These are phyloP conservation scores for Fistularia tabacaria DNA, from an alignment of 2,797 vertebrate genomes.

Conservation along the genomic window DNA sequence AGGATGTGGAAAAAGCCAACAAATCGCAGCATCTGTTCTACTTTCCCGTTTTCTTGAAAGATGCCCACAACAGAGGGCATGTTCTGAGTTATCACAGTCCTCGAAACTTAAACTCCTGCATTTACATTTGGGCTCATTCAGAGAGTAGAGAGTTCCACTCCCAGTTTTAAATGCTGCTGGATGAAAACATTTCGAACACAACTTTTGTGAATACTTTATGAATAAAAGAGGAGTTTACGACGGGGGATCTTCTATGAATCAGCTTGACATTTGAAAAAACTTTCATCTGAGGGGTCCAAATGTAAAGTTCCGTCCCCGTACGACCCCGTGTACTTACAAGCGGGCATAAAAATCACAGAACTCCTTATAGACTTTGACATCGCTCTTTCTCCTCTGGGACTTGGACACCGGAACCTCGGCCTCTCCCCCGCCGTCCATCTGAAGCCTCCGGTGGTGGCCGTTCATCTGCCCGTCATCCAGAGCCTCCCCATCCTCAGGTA, in stretches of 20 bases:
- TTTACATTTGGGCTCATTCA: too few relatives aligned
- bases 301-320: not conserved
- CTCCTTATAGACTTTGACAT: slow-evolving; percentile 95
- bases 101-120: too few relatives aligned
- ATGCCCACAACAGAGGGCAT: too few relatives aligned
- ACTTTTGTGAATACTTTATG: too few relatives aligned
- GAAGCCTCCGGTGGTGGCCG: slow-evolving; percentile 57
- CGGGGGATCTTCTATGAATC: not conserved
- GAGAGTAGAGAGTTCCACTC: too few relatives aligned
- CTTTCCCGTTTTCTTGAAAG: too few relatives aligned
- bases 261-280: not conserved
- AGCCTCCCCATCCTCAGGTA: slow-evolving; percentile 83
- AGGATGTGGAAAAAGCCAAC: too few relatives aligned
- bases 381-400: slow-evolving; percentile 88
- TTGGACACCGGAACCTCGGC: slow-evolving; percentile 87
- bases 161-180: too few relatives aligned
- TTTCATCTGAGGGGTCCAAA: not conserved
- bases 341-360: slow-evolving; percentile 98
- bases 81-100: too few relatives aligned
- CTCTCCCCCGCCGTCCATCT: slow-evolving; percentile 60
- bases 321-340: slow-evolving; percentile 84
- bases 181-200: too few relatives aligned
- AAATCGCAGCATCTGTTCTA: too few relatives aligned
- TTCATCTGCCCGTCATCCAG: slow-evolving; percentile 48
- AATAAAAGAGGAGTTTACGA: too few relatives aligned